Evolutionary conservation across 2,113 vertebrate genomes (phyloP).

Genomic region (Bungarus multicinctus): DNA sequence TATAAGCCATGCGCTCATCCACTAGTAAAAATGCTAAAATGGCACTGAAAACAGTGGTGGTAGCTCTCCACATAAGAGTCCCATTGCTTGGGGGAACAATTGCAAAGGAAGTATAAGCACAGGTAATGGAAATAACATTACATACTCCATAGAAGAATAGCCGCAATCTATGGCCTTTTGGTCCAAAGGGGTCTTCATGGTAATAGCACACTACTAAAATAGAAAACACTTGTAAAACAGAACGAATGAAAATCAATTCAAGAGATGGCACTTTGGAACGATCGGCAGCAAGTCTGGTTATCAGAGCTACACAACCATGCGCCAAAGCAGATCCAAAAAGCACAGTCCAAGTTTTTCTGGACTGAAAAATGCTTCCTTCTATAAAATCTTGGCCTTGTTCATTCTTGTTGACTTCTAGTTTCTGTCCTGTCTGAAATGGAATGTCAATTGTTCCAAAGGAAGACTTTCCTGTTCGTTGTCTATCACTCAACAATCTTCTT

Average conservation of each 20-base stretch:
- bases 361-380: conserved; percentile 83
- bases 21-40: conserved; percentile 91
- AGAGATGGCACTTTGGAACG: conserved; percentile 96
- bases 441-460: conserved; percentile 88
- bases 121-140: conserved; percentile 98
- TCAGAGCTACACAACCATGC: conserved; percentile 93
- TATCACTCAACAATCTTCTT: conserved; percentile 79
- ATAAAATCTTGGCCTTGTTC: conserved; percentile 80
- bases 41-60: conserved; percentile 94
- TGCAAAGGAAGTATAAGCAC: conserved; percentile 97
- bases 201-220: conserved; percentile 88
- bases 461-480: conserved; percentile 77
- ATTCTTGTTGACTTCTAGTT: conserved; percentile 68
- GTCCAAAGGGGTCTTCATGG: conserved; percentile 92
- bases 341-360: conserved; percentile 88
- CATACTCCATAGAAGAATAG: conserved; percentile 95
- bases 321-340: conserved; percentile 91
- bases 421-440: conserved; percentile 66
- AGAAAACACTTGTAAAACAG: conserved; percentile 91
- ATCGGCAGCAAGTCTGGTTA: conserved; percentile 90
- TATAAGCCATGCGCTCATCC: conserved; percentile 88
- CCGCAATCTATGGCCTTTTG: conserved; percentile 86
- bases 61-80: conserved; percentile 97
- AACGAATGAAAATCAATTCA: conserved; percentile 96
- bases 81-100: conserved; percentile 96